Base-by-base conservation (phyloP, 2,113 vertebrate species). In the Dipodomys merriami region DNA sequence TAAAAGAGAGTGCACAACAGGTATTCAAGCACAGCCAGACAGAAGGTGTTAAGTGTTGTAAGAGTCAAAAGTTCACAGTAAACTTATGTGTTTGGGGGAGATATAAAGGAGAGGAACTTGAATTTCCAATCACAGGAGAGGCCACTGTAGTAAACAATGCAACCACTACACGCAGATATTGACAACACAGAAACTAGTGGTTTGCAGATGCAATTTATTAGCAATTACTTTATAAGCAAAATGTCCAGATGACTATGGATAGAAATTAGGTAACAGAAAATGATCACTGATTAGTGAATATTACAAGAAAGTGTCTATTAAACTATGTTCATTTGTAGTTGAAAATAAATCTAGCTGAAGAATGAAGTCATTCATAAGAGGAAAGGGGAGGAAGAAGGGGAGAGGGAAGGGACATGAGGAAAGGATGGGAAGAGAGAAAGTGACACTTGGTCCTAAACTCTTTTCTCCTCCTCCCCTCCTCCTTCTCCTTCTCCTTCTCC, bases 161-260 rank as follows among this genome's bases (percentile, higher is more conserved):
- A 35, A 22, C 30, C 53, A 83, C 18, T 11, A 29, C 2, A 46
- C 29, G 72, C 46, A 49, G 6, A 30, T 53, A 73, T 27, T 82
- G 62, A 85, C 7, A 73, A 77, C 13, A 65, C 19, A 39, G 68
- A 5, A 27, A 64, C 16, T 74, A 53, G 15, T 57, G 33, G 39
- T 25, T 74, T 74, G 57, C 16, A 74, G 83, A 3, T 79, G 20
- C 39, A 67, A 72, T 64, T 84, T 93, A 77, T 86, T 87, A 76
- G 15, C 64, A 78, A 80, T 64, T 76, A 57, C 62, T 69, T 86
- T 91, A 65, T 65, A 94, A 82, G 80, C 91, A 89, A 94, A 82
- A 79, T 85, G 88, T 60, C 20, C 62, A 77, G 46, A 72, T 0
- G 80, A n/a, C 25, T 76, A 9, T 72, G 81, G 9, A 84, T 73